Conservation (phyloP, 2,797 vertebrate species). For the Propithecus deckenii region DNA sequence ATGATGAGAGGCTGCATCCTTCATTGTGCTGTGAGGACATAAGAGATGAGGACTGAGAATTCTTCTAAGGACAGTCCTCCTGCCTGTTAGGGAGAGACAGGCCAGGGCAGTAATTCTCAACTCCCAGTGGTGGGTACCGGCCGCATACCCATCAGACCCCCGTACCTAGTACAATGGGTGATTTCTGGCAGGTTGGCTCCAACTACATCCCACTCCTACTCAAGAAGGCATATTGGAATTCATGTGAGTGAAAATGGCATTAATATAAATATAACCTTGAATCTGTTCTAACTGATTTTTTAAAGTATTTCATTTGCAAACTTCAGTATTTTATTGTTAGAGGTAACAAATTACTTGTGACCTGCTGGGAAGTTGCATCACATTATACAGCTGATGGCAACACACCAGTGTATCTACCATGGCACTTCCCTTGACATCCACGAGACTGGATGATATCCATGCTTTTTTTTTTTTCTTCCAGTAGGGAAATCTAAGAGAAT, state of each 20-base stretch:
- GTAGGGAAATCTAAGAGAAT: constrained; percentile 5
- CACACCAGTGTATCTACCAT: background rate
- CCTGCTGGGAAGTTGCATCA: too few relatives aligned
- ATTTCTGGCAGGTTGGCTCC: background rate
- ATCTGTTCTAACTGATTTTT: background rate
- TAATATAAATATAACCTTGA: background rate
- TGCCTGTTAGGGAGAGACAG: background rate
- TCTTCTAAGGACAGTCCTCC: background rate
- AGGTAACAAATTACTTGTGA: background rate
- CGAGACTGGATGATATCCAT: background rate
- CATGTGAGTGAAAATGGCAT: background rate
- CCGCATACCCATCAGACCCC: background rate
- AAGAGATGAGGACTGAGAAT: background rate
- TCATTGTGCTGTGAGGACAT: background rate
- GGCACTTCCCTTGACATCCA: background rate
- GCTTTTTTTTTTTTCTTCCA: background rate
- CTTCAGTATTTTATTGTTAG: background rate
- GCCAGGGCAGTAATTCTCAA: background rate
- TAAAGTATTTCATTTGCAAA: constrained; percentile 17
- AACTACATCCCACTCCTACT: background rate
- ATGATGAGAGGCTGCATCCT: background rate
- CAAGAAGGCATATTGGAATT: background rate
- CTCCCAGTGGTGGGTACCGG: background rate
- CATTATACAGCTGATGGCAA: background rate
- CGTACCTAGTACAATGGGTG: background rate